Conservation (phyloP, 1,140 invertebrate species). For the Meloidogyne exigua region DNA sequence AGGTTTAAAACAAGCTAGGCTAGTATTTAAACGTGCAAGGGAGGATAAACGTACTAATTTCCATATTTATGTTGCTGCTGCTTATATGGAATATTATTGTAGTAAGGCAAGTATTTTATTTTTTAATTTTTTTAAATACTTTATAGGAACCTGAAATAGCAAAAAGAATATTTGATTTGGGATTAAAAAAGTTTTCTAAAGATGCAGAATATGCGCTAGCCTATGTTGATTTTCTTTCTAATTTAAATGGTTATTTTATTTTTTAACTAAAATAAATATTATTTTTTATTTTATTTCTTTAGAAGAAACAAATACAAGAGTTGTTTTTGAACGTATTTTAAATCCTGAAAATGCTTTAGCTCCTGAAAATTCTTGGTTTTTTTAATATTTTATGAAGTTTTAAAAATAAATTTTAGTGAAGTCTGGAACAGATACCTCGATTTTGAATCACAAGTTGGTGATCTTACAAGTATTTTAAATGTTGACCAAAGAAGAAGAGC, state of each 20-base stretch:
- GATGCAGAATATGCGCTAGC: slow-evolving; percentile 89
- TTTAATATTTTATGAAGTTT: slow-evolving; percentile 1
- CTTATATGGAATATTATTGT: slow-evolving; percentile 98
- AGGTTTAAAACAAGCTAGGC: slow-evolving; percentile 90
- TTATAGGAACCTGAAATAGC: slow-evolving; percentile 88
- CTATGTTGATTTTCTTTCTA: slow-evolving; percentile 94
- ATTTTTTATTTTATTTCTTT: slow-evolving; percentile 50
- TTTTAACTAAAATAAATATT: neutral
- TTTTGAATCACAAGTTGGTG: slow-evolving; percentile 97
- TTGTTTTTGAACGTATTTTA: slow-evolving; percentile 91
- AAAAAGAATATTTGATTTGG: slow-evolving; percentile 94
- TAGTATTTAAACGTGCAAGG: slow-evolving; percentile 88
- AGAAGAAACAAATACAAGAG: slow-evolving; percentile 98
- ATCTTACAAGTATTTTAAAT: slow-evolving; percentile 93
- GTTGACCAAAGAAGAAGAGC: slow-evolving; percentile 89
- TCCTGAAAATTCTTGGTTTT: slow-evolving; percentile 80
- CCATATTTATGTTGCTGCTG: slow-evolving; percentile 92
- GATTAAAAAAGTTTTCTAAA: slow-evolving; percentile 90
- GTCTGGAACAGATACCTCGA: slow-evolving; percentile 98
- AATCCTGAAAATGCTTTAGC: slow-evolving; percentile 86
- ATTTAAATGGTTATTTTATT: slow-evolving; percentile 82
- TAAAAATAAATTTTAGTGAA: slow-evolving; percentile 71
- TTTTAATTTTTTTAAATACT: slow-evolving; percentile 1
- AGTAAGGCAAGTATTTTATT: slow-evolving; percentile 72
- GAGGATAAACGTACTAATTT: slow-evolving; percentile 82